Conservation (phyloP, 1,140 invertebrate species). For the Drosophila sucinea region DNA sequence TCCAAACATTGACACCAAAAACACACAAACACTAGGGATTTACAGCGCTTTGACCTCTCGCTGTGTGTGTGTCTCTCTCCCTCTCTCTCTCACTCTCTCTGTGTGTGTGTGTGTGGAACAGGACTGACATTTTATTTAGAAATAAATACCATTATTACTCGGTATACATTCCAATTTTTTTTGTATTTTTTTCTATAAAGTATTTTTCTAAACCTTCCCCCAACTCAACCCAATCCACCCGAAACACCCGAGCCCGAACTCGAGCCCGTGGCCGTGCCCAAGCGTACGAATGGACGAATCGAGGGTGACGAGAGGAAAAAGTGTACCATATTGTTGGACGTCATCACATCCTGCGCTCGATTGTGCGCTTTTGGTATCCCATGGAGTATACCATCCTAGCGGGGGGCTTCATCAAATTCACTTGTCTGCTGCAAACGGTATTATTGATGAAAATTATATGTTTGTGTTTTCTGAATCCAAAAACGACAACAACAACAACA, state of each 20-base stretch:
- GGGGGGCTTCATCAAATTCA: constrained; percentile 60
- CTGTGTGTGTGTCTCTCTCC: constrained; percentile 19
- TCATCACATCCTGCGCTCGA: constrained; percentile 17
- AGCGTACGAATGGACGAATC: background rate
- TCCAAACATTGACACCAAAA: constrained; percentile 49
- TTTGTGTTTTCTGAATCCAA: constrained; percentile 54
- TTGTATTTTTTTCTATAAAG: constrained; percentile 41
- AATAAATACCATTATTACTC: constrained; percentile 66
- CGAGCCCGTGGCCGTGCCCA: background rate
- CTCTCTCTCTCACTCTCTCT: background rate
- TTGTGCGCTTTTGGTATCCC: constrained; percentile 41
- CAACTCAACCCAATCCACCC: background rate
- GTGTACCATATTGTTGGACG: constrained; percentile 16
- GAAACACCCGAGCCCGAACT: background rate
- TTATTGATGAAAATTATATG: constrained; percentile 68
- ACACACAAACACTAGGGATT: constrained; percentile 45
- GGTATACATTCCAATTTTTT: constrained; percentile 24
- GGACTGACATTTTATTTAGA: constrained; percentile 57
- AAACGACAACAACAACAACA: constrained; percentile 10
- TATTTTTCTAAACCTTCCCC: constrained; percentile 53
- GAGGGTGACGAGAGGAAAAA: constrained; percentile 1
- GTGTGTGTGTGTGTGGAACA: constrained; percentile 26
- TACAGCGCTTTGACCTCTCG: constrained; percentile 61
- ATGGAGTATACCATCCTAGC: constrained; percentile 36
- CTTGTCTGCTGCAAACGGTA: constrained; percentile 58